These are phyloP conservation scores for Caenorhabditis auriculariae DNA, from an alignment of 2,888 invertebrate species.

Conservation along the genomic window DNA sequence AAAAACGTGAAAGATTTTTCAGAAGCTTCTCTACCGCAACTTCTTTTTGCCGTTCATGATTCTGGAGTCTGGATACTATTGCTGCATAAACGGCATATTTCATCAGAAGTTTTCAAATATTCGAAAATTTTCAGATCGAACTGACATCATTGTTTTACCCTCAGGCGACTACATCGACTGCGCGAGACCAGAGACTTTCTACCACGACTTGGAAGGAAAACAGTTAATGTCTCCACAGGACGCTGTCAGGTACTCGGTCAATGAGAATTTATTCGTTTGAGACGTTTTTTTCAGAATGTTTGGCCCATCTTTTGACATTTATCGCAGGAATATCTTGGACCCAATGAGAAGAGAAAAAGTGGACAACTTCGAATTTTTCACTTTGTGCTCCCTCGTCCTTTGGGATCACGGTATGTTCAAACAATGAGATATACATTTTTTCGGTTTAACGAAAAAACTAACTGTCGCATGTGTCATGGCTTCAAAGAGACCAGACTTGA, in stretches of 20 bases:
- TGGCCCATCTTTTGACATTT: conserved; percentile 35
- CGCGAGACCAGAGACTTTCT: conserved; percentile 35
- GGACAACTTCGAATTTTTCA: conserved; percentile 36
- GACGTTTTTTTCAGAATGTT: conserved; percentile 26
- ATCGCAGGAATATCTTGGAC: conserved; percentile 34
- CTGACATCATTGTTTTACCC: conserved; percentile 32
- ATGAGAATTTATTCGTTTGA: neutral
- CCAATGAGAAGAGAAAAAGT: conserved; percentile 36
- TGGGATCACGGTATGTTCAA: conserved; percentile 46
- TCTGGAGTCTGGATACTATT: conserved; percentile 40
- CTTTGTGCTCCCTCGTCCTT: conserved; percentile 28
- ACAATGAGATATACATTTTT: too few species aligned
- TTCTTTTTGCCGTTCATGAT: conserved; percentile 39
- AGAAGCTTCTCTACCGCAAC: conserved; percentile 34
- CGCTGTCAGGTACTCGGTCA: conserved; percentile 25
- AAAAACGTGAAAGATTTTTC: conserved; percentile 1
- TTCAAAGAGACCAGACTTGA: too few species aligned
- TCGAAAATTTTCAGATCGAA: conserved; percentile 21
- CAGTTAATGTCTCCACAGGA: conserved; percentile 34
- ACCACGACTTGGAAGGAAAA: conserved; percentile 14
- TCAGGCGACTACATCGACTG: conserved; percentile 40
- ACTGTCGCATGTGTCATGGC: too few species aligned
- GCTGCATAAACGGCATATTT: conserved; percentile 22
- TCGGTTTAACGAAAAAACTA: too few species aligned
- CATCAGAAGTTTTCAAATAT: neutral